These are phyloP conservation scores for Catocala sponsa DNA, from an alignment of 2,888 invertebrate species.

Conservation along the genomic window DNA sequence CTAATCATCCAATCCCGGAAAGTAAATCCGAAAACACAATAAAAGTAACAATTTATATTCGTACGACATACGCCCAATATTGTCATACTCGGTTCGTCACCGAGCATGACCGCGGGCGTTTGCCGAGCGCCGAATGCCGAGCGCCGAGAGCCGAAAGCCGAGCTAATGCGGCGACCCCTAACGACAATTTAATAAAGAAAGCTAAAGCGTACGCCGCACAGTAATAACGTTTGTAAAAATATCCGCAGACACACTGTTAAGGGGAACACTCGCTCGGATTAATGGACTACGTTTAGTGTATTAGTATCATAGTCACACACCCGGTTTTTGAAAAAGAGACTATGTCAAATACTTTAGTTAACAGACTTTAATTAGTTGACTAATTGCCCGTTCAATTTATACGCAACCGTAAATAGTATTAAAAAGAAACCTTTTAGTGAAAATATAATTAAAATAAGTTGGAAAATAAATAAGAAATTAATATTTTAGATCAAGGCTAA, in stretches of 20 bases:
- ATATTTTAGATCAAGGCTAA: too few relatives aligned
- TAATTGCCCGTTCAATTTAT: too few relatives aligned
- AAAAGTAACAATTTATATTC: conserved; percentile 19
- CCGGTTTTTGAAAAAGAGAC: too few relatives aligned
- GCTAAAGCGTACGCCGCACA: conserved; percentile 65
- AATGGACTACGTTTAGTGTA: background rate
- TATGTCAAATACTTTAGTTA: too few relatives aligned
- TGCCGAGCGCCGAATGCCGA: conserved; percentile 37
- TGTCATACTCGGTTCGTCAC: conserved; percentile 38
- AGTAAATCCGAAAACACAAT: conserved; percentile 8
- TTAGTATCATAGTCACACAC: too few relatives aligned
- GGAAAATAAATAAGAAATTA: too few relatives aligned
- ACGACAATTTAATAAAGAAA: conserved; percentile 85
- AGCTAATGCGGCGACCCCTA: conserved; percentile 68
- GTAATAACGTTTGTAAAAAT: conserved; percentile 87
- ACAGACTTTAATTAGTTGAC: too few relatives aligned
- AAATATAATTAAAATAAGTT: too few relatives aligned
- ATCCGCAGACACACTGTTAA: conserved; percentile 82
- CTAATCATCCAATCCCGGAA: background rate
- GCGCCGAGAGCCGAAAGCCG: conserved; percentile 38
- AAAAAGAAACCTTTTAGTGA: too few relatives aligned
- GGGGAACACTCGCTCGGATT: conserved; percentile 48
- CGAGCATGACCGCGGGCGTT: conserved; percentile 39
- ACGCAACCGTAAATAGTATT: too few relatives aligned
- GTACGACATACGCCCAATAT: conserved; percentile 34